Evolutionary conservation across 2,797 vertebrate genomes (phyloP).

Genomic region (Sebastiscus tertius): DNA sequence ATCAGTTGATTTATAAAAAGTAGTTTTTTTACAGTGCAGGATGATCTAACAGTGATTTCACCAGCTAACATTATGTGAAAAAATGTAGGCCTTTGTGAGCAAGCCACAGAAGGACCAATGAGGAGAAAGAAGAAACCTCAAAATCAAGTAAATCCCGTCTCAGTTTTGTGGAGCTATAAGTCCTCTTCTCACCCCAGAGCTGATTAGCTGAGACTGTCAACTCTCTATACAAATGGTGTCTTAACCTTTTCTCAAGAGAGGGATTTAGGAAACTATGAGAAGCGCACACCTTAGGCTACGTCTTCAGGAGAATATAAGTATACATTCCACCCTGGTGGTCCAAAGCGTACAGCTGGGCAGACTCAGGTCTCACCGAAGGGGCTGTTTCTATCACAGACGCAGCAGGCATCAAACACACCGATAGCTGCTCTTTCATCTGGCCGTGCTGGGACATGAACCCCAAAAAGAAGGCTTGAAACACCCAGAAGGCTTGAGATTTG

Average conservation of each 20-base stretch:
- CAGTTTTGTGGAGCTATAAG: background rate
- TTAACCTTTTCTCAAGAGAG: background rate
- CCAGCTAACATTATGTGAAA: background rate
- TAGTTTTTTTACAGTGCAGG: background rate
- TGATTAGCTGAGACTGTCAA: background rate
- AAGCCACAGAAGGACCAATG: background rate
- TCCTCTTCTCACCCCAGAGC: background rate
- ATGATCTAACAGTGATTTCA: background rate
- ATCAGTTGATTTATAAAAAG: background rate
- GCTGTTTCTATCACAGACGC: slow-evolving; percentile 15
- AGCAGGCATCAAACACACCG: slow-evolving; percentile 32
- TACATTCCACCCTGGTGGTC: slow-evolving; percentile 41
- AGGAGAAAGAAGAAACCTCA: background rate
- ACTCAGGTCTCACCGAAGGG: slow-evolving; percentile 30
- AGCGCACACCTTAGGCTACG: background rate
- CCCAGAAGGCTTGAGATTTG: background rate
- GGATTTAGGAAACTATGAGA: background rate
- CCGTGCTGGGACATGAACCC: slow-evolving; percentile 3
- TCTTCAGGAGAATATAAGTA: slow-evolving; percentile 16
- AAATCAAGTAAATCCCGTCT: background rate
- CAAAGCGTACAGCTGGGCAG: slow-evolving; percentile 38
- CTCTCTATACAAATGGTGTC: slow-evolving; percentile 3
- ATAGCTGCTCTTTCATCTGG: slow-evolving; percentile 27
- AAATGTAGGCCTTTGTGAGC: background rate
- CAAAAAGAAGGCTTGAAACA: slow-evolving; percentile 2